Base-by-base conservation (phyloP, 2,888 invertebrate genomes). In the Pimpla rufipes region DNA sequence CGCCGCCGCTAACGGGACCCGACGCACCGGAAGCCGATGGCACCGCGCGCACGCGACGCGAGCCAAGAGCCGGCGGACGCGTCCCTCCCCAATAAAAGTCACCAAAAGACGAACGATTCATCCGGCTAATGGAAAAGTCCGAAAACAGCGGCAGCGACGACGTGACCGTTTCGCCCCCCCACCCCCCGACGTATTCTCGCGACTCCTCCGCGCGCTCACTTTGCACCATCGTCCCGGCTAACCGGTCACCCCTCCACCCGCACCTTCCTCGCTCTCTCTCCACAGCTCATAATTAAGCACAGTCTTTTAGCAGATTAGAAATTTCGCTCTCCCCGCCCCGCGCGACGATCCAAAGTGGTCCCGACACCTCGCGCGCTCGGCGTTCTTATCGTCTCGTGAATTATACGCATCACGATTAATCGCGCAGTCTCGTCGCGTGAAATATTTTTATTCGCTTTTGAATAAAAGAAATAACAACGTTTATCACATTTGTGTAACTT, bases 71-170 rank as follows among this genome's bases (percentile, higher is more conserved):
- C 29, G 37, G 50, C 90, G 89, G 89, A 90, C 89, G 84, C 75
- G 23, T 70, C 79, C 71, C 81, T 52, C 79, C 57, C 93, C 92
- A 93, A 93, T 93, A 93, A 93, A 93, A 93, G 93, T 93, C 93
- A 93, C 93, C 93, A 93, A 93, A 93, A 93, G 93, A 93, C 93
- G 93, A 93, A 93, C 93, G 93, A 92, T 92, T 93, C 93, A 93
- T 93, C 92, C 92, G 90, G 91, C 93, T 93, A 93, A 93, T 93
- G 93, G 93, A 93, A 93, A 93, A 93, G 93, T 93, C 93, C 93
- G 92, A 93, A 92, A 93, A 93, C 92, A 93, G 91, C 91, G 91
- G 90, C 90, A 77, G 74, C 76, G 71, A 52, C 75, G 68, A 77
- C 59, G 79, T 73, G 57, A 64, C 70, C 79, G 35, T 75, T 47